These are phyloP conservation scores for Drosophila hawaiiensis DNA, from an alignment of 2,888 invertebrate species.

Conservation along the genomic window DNA sequence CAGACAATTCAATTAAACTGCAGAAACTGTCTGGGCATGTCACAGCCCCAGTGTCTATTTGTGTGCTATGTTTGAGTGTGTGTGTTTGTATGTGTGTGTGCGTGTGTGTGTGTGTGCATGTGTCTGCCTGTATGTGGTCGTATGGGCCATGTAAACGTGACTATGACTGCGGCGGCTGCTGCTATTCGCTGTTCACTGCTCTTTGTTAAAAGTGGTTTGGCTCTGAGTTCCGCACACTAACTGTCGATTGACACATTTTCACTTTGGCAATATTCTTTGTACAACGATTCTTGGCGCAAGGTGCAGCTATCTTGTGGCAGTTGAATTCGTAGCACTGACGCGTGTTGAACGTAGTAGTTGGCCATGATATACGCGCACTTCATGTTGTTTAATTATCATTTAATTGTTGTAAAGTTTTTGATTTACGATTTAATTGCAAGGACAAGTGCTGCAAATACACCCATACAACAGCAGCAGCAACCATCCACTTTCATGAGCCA, in stretches of 20 bases:
- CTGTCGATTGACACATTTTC: constrained; percentile 78
- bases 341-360: constrained; percentile 36
- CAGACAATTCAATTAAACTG: constrained; percentile 75
- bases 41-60: constrained; percentile 19
- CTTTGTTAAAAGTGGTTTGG: constrained; percentile 14
- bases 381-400: constrained; percentile 76
- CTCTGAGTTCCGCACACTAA: constrained; percentile 53
- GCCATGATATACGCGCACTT: constrained; percentile 72
- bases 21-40: constrained; percentile 50
- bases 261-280: constrained; percentile 69
- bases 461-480: constrained; percentile 14
- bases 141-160: constrained; percentile 69
- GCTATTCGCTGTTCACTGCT: background rate
- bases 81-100: constrained; percentile 11
- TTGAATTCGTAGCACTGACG: constrained; percentile 25
- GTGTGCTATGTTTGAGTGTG: constrained; percentile 16
- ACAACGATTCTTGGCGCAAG: constrained; percentile 33
- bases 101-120: constrained; percentile 15
- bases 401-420: constrained; percentile 76
- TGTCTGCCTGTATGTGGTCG: constrained; percentile 23
- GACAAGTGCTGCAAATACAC: constrained; percentile 62
- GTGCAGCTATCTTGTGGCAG: constrained; percentile 34
- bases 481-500: constrained; percentile 33
- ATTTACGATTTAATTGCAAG: constrained; percentile 78
- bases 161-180: constrained; percentile 52